phyloP scores from a whole-genome alignment of 2,797 vertebrate species.

The Anguilla obscura region DNA sequence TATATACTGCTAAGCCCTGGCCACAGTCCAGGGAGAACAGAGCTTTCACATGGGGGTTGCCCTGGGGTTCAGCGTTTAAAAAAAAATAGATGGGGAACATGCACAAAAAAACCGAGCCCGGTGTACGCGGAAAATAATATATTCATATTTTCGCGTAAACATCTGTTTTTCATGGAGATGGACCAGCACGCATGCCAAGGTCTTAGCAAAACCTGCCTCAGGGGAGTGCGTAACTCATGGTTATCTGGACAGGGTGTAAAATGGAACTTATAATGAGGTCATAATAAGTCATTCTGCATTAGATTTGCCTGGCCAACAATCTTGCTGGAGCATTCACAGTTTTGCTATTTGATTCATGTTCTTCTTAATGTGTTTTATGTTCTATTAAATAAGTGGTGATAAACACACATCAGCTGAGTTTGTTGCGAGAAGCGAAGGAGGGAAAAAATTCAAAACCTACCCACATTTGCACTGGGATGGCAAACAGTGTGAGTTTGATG shows the following conservation, averaged over 20 bases:
- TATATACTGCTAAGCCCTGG: background rate
- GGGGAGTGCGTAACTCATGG: background rate
- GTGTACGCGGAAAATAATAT: background rate
- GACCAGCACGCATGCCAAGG: constrained; percentile 6
- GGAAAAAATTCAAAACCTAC: constrained; percentile 16
- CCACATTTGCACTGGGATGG: background rate
- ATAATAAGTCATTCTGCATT: constrained; percentile 9
- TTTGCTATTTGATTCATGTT: constrained; percentile 7
- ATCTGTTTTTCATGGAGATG: background rate
- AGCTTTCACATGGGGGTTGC: background rate
- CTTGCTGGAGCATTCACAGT: constrained; percentile 9
- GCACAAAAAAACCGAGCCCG: background rate
- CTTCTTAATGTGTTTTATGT: constrained; percentile 23
- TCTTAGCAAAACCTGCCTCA: constrained; percentile 7
- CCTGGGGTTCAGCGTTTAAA: background rate
- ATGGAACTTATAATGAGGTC: background rate
- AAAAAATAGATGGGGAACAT: background rate
- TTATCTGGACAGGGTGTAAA: background rate
- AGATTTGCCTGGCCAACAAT: background rate
- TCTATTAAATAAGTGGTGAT: constrained; percentile 21
- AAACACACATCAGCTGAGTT: constrained; percentile 16
- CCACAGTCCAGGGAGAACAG: background rate
- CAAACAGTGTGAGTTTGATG: constrained; percentile 33
- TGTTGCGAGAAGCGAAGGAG: constrained; percentile 2
- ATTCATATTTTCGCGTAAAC: background rate